Evolutionary conservation across 2,797 vertebrate species (phyloP).

Genomic region (Nasua narica): DNA sequence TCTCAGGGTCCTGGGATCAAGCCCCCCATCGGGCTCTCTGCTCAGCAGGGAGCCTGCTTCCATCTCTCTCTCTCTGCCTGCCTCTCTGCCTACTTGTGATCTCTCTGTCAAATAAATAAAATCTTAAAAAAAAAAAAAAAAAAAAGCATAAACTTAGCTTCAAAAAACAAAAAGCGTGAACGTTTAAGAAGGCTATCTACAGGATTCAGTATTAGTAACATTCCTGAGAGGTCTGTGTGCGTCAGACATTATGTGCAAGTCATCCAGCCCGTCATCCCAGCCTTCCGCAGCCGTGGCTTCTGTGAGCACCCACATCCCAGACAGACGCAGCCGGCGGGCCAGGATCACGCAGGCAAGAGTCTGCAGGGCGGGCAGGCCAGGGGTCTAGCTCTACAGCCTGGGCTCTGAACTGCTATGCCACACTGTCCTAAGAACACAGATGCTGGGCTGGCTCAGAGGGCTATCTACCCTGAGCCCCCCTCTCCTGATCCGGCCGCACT

Average conservation of each 20-base stretch:
- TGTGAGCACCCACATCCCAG: not conserved
- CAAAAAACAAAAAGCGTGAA: not conserved
- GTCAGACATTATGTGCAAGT: not conserved
- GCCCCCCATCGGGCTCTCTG: too few species aligned
- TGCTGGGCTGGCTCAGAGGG: not conserved
- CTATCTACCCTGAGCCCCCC: not conserved
- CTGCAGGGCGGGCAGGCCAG: rapidly evolving
- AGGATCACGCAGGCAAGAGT: not conserved
- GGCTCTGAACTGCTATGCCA: not conserved
- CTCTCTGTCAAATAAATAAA: too few species aligned
- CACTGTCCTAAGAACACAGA: not conserved
- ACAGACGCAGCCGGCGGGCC: not conserved
- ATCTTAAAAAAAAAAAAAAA: too few species aligned
- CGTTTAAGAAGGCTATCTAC: not conserved
- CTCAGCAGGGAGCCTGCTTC: too few species aligned
- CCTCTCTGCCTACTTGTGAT: too few species aligned
- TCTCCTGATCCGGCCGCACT: not conserved
- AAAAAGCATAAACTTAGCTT: not conserved
- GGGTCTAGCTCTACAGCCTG: not conserved
- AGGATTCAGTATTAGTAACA: not conserved
- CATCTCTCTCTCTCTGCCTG: too few species aligned
- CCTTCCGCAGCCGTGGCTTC: not conserved
- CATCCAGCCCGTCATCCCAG: too few species aligned
- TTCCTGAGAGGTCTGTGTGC: not conserved
- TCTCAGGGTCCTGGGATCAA: too few species aligned